Evolutionary conservation across 2,888 invertebrate genomes (phyloP).

Genomic region (Rapana venosa): DNA sequence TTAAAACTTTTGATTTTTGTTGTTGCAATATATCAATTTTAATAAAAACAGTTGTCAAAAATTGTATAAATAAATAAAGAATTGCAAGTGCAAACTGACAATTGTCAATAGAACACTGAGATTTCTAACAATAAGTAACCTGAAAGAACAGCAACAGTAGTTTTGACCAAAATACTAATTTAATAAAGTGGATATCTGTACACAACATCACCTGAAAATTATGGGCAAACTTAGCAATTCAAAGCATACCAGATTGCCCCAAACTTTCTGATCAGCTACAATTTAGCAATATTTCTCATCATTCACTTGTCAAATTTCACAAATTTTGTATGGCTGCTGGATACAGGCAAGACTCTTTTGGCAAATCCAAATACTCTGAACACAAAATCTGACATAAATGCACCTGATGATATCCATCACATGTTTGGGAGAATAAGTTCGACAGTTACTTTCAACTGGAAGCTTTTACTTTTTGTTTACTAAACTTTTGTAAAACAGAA

Average conservation of each 20-base stretch:
- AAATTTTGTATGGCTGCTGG: constrained; percentile 18
- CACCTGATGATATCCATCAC: constrained; percentile 8
- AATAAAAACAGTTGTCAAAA: constrained; percentile 46
- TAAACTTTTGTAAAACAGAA: constrained; percentile 30
- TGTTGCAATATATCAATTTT: constrained; percentile 46
- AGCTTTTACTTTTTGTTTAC: constrained; percentile 20
- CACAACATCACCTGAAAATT: constrained; percentile 28
- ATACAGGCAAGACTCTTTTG: constrained; percentile 66
- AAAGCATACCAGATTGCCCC: neutral
- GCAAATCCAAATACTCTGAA: constrained; percentile 54
- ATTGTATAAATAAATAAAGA: constrained; percentile 50
- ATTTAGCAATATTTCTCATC: neutral
- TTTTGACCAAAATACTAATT: constrained; percentile 29
- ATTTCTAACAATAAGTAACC: constrained; percentile 46
- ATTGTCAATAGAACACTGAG: constrained; percentile 44
- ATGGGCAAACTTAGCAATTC: neutral
- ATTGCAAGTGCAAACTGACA: constrained; percentile 48
- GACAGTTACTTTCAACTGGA: constrained; percentile 22
- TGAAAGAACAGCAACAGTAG: constrained; percentile 35
- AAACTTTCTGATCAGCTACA: neutral
- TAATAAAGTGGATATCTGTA: neutral
- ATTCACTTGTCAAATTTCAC: neutral
- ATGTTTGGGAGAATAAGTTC: neutral
- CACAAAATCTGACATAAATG: constrained; percentile 5
- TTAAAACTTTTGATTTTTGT: constrained; percentile 47